A percentile compares a stretch with the other conserved stretches of the same genome.
Evolutionary conservation across 2,888 invertebrate genomes (phyloP).

Genomic region (Nephrotoma guestfalica): DNA sequence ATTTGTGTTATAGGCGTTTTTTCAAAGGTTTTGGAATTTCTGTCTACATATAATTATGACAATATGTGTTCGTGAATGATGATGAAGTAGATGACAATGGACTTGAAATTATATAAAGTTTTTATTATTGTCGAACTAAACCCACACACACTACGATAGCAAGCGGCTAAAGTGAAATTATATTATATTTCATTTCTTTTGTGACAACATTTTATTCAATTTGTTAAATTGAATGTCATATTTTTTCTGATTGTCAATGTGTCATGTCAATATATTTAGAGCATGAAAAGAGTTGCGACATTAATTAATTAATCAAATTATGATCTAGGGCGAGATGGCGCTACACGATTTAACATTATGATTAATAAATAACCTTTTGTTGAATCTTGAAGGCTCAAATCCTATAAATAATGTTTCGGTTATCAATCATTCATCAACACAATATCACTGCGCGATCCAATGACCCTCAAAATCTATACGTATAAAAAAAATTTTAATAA

Average conservation of each 20-base stretch:
- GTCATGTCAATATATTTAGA: not conserved
- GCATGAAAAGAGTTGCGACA: not conserved
- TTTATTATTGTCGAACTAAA: not conserved
- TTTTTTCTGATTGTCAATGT: not conserved
- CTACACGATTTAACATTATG: not conserved
- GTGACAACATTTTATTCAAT: not conserved
- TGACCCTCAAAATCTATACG: not conserved
- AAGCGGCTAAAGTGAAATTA: not conserved
- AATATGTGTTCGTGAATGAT: not conserved
- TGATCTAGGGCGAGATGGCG: not conserved
- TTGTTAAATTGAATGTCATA: not conserved
- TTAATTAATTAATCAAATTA: not conserved
- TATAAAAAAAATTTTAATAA: not conserved
- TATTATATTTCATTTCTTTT: not conserved
- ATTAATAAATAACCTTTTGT: not conserved
- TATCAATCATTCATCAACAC: not conserved
- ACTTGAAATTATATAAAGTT: not conserved
- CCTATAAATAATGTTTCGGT: not conserved
- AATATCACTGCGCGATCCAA: not conserved
- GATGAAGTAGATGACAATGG: not conserved
- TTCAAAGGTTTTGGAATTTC: not conserved
- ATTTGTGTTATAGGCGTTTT: not conserved
- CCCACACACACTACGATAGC: not conserved
- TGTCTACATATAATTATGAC: not conserved
- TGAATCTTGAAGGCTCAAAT: not conserved